These are phyloP conservation scores for Monochamus saltuarius DNA, from an alignment of 1,140 invertebrate genomes.

Conservation along the genomic window DNA sequence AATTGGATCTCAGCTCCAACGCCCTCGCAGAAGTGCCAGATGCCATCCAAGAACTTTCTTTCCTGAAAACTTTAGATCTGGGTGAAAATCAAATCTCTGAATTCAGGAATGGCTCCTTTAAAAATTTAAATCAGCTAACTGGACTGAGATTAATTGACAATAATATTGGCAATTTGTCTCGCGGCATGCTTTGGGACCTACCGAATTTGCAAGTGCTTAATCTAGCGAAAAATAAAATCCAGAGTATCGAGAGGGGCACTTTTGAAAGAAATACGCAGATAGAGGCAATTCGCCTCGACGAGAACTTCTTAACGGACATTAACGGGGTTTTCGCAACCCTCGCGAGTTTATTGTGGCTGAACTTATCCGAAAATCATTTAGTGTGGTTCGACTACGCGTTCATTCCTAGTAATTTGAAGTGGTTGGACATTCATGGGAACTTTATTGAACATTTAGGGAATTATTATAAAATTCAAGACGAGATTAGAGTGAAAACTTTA, in stretches of 20 bases:
- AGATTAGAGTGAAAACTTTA: constrained; percentile 77
- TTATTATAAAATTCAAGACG: constrained; percentile 80
- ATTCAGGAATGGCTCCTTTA: constrained; percentile 79
- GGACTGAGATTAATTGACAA: constrained; percentile 84
- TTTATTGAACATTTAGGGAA: constrained; percentile 82
- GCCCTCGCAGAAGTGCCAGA: constrained; percentile 76
- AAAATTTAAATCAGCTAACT: constrained; percentile 79
- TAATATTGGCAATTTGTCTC: constrained; percentile 79
- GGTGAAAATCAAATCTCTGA: constrained; percentile 82
- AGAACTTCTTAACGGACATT: constrained; percentile 82
- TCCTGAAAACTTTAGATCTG: constrained; percentile 82
- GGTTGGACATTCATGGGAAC: constrained; percentile 87
- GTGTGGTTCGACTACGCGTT: constrained; percentile 90
- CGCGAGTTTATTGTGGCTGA: constrained; percentile 78
- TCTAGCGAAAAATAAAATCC: constrained; percentile 84
- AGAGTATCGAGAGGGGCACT: constrained; percentile 76
- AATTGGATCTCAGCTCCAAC: constrained; percentile 86
- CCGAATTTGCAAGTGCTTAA: constrained; percentile 81
- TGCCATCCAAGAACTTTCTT: constrained; percentile 76
- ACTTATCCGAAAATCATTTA: constrained; percentile 88
- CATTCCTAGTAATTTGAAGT: constrained; percentile 82
- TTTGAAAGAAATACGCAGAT: constrained; percentile 77
- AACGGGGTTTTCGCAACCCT: constrained; percentile 83
- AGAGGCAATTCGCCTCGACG: constrained; percentile 82
- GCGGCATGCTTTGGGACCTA: constrained; percentile 83